Conservation (phyloP, 2,797 vertebrate species). For the Enteromius fasciolatus region DNA sequence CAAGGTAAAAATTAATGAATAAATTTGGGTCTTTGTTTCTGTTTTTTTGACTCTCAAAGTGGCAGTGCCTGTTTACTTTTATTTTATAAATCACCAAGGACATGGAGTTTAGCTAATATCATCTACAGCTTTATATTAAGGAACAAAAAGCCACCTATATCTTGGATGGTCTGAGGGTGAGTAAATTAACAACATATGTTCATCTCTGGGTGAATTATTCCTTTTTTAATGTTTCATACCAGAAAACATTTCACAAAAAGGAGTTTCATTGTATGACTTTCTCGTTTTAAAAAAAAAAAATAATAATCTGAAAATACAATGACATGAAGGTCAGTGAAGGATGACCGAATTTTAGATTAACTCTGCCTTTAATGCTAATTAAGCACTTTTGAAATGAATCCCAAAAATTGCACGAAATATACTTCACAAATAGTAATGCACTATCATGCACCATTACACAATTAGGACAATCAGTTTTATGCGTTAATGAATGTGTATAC, state of each 20-base stretch:
- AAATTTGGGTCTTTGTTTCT: not conserved
- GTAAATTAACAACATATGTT: not conserved
- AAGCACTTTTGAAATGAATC: not conserved
- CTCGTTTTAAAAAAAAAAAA: not conserved
- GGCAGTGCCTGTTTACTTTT: not conserved
- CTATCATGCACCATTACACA: conserved; percentile 20
- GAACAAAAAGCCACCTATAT: not conserved
- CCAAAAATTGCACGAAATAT: not conserved
- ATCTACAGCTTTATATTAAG: not conserved
- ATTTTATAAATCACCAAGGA: not conserved
- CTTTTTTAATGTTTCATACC: not conserved
- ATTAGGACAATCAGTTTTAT: conserved; percentile 31
- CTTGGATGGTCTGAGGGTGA: not conserved
- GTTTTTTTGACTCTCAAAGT: not conserved
- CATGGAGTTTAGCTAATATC: not conserved
- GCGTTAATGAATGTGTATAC: conserved; percentile 18
- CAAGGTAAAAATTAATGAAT: not conserved
- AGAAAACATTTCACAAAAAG: not conserved
- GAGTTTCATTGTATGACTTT: not conserved
- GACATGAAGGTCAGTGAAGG: not conserved
- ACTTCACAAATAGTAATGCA: not conserved
- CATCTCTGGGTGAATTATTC: not conserved
- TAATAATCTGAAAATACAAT: not conserved
- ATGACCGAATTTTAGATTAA: not conserved
- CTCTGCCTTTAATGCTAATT: not conserved